Percentiles rank a stretch among this genome's conserved stretches.
phyloP scores from a whole-genome alignment of 2,888 invertebrate genomes.

The Prostheceraeus crozeri region DNA sequence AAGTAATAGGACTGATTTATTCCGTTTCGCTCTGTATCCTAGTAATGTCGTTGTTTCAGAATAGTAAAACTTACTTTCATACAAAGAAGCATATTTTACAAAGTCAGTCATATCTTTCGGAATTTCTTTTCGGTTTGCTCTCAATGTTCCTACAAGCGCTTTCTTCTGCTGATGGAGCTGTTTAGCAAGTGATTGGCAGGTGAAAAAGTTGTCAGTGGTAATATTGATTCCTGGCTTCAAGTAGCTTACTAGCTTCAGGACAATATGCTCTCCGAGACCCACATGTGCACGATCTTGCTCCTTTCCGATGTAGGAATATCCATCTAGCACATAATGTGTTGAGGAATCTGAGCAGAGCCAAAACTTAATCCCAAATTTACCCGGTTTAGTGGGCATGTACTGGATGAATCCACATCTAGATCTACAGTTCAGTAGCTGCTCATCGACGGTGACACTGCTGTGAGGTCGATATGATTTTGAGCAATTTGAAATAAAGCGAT shows the following conservation, averaged over 20 bases:
- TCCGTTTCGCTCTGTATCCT: slow-evolving; percentile 24
- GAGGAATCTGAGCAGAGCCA: slow-evolving; percentile 17
- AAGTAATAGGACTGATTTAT: slow-evolving; percentile 21
- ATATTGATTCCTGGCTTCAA: slow-evolving; percentile 4
- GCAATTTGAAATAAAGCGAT: slow-evolving; percentile 19
- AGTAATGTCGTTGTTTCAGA: slow-evolving; percentile 18
- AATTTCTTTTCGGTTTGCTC: slow-evolving; percentile 24
- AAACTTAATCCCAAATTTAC: slow-evolving; percentile 15
- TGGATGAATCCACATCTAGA: slow-evolving; percentile 11
- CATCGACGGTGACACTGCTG: slow-evolving; percentile 6
- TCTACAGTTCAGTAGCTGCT: slow-evolving; percentile 12
- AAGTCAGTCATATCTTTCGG: slow-evolving; percentile 22
- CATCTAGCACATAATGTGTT: not conserved
- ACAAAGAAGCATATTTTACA: slow-evolving; percentile 11
- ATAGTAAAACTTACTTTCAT: slow-evolving; percentile 22
- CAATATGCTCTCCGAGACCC: slow-evolving; percentile 19
- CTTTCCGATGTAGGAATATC: slow-evolving; percentile 17
- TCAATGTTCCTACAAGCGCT: slow-evolving; percentile 17
- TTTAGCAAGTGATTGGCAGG: slow-evolving; percentile 13
- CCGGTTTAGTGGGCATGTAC: slow-evolving; percentile 29
- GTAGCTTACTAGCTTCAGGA: slow-evolving; percentile 10
- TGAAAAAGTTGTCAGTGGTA: slow-evolving; percentile 25
- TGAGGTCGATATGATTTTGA: slow-evolving; percentile 20
- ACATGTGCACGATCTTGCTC: slow-evolving; percentile 10
- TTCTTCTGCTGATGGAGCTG: slow-evolving; percentile 25